Evolutionary conservation across 2,888 invertebrate genomes (phyloP), one percentile per base, ranked within the genome.

Genomic region (Conchocele bisecta): DNA sequence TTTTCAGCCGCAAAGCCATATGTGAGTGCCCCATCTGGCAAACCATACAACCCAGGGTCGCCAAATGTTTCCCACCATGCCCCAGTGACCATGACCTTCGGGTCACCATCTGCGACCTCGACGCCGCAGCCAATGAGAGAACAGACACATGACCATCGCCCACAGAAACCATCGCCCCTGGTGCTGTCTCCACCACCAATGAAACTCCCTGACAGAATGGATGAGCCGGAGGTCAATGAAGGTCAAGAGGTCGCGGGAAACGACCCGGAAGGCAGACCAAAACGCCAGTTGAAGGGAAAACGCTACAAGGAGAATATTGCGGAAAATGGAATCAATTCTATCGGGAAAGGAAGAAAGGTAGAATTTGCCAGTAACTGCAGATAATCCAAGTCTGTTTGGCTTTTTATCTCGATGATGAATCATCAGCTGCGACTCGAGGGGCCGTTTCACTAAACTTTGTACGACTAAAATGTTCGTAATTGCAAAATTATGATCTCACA

Each of bases 271-370:
- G 63, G 57, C 7, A 80, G 76, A 53, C 83, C 75, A 37, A 85
- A 86, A 77, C 80, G 87, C 29, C 67, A 83, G 4, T 84, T 84
- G 44, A 88, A 86, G 61, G 86, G 86, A 24, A 83, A 85, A 65
- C 68, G 85, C 50, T 86, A 87, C 68, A 84, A 81, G 63, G 84
- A 85, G 57, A 75, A 85, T 26, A 80, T 85, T 13, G 82, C 83
- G 15, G 84, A 83, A 50, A 82, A 77, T 74, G 82, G 84, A 5
- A 66, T 73, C 15, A 77, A 77, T 35, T 53, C 61, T 24, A 67
- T 79, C 24, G 77, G 75, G 33, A 78, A 73, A 59, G 79, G 79
- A 29, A 81, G 81, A 69, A 83, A 83, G 78, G 83, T 83, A 58
- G 24, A 31, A 13, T 33, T n/a, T n/a, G n/a, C n/a, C n/a, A n/a